Evolutionary conservation across 2,888 invertebrate species (phyloP), one percentile per base, ranked within the genome.

Genomic region (Cheilosia variabilis): DNA sequence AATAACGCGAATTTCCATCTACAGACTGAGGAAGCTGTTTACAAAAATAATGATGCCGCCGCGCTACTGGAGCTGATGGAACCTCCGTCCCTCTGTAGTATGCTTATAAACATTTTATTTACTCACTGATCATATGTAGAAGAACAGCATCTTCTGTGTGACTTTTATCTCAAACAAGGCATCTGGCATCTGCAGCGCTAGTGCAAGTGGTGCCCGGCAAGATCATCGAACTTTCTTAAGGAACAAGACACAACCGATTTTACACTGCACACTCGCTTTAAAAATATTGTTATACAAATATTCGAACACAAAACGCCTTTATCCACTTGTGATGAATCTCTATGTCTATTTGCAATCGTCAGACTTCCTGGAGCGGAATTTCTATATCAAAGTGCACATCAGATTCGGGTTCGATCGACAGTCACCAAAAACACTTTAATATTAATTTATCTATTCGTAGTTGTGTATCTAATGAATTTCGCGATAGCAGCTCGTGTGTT

Each of bases 191-290:
- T 69, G 17, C 63, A 10, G 24, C 27, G 45, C 19, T 63, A 43
- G n/a, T 41, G 41, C 13, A 52, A 47, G 63, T 57, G 65, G 50
- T 37, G 43, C 43, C 68, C 71, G 45, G 60, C 55, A 71, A 76
- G 84, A 86, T 86, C 84, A 80, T 76, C 71, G 84, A 86, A 86
- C 84, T 86, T 76, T 80, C 80, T 78, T 77, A 15, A 65, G 37
- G 22, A 69, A 75, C 31, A 68, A 55, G 47, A 66, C 47, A 73
- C 47, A 75, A 76, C 57, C 65, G 69, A 77, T 24, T 65, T 45
- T 34, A 58, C 79, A 84, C 57, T 79, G 45, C 52, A 79, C 83
- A 62, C 63, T 52, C 13, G 60, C 60, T 58, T 72, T 60, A 10
- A 47, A 47, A 47, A 45, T 45, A 45, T n/a, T 45, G 7, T 6